These are phyloP conservation scores for Bagarius yarrelli DNA, from an alignment of 2,113 vertebrate genomes.

Conservation along the genomic window DNA sequence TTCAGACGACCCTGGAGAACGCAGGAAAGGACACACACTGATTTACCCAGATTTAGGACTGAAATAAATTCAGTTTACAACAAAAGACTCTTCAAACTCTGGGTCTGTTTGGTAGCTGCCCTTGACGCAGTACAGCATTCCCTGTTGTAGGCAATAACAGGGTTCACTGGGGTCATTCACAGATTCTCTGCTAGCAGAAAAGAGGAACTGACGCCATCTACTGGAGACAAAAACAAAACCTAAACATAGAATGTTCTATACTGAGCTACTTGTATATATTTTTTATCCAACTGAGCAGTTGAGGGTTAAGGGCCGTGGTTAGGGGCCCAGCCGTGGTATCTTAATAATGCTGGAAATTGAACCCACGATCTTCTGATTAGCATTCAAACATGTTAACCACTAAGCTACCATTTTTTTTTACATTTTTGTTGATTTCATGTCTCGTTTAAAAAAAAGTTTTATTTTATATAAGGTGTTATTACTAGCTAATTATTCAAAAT, in stretches of 20 bases:
- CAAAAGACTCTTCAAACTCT: background rate
- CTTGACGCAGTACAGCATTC: background rate
- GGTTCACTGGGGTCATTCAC: slow-evolving; percentile 30
- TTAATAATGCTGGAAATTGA: no score
- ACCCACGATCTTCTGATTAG: no score
- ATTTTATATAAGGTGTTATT: no score
- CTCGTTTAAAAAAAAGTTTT: no score
- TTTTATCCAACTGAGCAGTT: no score
- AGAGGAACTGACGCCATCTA: slow-evolving; percentile 39
- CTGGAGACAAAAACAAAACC: slow-evolving; percentile 24
- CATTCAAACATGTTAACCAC: no score
- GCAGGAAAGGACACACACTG: background rate
- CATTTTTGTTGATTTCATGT: no score
- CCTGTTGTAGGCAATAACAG: slow-evolving; percentile 5
- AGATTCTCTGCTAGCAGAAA: background rate
- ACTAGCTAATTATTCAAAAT: no score
- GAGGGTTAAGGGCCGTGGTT: no score
- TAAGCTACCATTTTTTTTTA: no score
- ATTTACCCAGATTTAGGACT: background rate
- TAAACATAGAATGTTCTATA: slow-evolving; percentile 1
- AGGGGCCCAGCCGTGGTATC: no score
- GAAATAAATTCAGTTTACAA: background rate
- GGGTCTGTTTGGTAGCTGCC: background rate
- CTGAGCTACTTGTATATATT: no score
- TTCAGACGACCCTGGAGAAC: background rate